Evolutionary conservation across 2,888 invertebrate species (phyloP), one percentile per base, ranked within the genome.

Genomic region (Nasonovia ribisnigri): DNA sequence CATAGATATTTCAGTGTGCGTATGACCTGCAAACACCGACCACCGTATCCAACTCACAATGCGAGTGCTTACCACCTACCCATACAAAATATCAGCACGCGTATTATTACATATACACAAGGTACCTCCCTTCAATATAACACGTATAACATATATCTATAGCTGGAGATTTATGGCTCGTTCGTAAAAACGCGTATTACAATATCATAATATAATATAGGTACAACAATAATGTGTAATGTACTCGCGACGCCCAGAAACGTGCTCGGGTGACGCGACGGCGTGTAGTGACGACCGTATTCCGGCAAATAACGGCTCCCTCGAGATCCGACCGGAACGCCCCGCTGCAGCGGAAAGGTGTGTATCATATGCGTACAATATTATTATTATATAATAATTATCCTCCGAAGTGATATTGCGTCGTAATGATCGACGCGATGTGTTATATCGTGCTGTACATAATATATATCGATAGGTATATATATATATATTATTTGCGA

Each of bases 241-340:
- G 77, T 77, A 36, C 77, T 5, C 77, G 77, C 36, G 77, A 77
- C 77, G 77, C 77, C 77, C 77, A 20, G 77, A 77, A 77, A 77
- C 77, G 77, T 77, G 77, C 77, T 36, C 77, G 77, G 36, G 77
- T n/a, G 36, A 77, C 36, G 16, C 20, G 16, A 20, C 6, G 67
- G 67, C n/a, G n/a, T 8, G 8, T 36, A 77, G 77, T 77, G 77
- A 77, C 36, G 77, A 77, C 77, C 77, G 36, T 36, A 77, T 77
- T 36, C 36, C 60, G 20, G 36, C 3, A 36, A 20, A 36, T 77
- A 77, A 77, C 77, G 77, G 77, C 77, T 77, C 77, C 77, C 77
- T 77, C 77, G 77, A 77, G 77, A 36, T 77, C 77, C 77, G 77
- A 77, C 77, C 77, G 77, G 77, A 77, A 77, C 77, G 77, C 77